These are phyloP conservation scores for Ctenoplectra terminalis DNA, from an alignment of 1,140 invertebrate species.

Conservation along the genomic window DNA sequence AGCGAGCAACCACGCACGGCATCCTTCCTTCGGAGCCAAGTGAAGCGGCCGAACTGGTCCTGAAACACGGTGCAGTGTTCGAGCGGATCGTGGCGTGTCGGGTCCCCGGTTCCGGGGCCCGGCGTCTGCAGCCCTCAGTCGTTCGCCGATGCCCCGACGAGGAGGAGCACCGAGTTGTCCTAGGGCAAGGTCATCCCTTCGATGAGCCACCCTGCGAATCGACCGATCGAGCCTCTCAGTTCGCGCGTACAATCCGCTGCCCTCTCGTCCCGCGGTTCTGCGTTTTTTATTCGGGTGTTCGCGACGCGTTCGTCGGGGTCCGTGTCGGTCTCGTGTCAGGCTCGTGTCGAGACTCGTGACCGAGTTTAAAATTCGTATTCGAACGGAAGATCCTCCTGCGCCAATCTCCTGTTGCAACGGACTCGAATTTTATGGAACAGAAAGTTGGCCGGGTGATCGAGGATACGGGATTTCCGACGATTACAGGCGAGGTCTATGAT, in stretches of 20 bases:
- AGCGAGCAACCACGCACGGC: constrained; percentile 61
- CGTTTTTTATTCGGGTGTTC: not conserved
- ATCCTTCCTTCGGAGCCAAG: constrained; percentile 74
- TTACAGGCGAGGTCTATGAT: not conserved
- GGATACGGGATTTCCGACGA: not conserved
- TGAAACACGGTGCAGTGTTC: constrained; percentile 71
- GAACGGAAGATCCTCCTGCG: not conserved
- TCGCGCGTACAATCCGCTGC: not conserved
- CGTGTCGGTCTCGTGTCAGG: not conserved
- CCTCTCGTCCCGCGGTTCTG: not conserved
- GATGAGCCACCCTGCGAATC: constrained; percentile 3
- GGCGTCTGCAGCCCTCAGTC: constrained; percentile 76
- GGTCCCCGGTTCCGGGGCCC: constrained; percentile 71
- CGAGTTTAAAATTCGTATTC: not conserved
- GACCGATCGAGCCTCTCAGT: not conserved
- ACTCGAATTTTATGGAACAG: not conserved
- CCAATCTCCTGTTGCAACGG: not conserved
- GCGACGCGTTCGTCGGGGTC: not conserved
- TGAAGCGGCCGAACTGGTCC: constrained; percentile 78
- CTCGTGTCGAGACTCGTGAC: too few relatives aligned
- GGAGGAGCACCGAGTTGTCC: constrained; percentile 67
- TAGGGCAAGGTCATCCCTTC: constrained; percentile 59
- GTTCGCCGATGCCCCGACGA: constrained; percentile 76
- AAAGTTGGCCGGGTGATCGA: not conserved
- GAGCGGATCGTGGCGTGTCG: constrained; percentile 64